Conservation (phyloP, 2,888 invertebrate species). For the Alloscopus bannaensis region DNA sequence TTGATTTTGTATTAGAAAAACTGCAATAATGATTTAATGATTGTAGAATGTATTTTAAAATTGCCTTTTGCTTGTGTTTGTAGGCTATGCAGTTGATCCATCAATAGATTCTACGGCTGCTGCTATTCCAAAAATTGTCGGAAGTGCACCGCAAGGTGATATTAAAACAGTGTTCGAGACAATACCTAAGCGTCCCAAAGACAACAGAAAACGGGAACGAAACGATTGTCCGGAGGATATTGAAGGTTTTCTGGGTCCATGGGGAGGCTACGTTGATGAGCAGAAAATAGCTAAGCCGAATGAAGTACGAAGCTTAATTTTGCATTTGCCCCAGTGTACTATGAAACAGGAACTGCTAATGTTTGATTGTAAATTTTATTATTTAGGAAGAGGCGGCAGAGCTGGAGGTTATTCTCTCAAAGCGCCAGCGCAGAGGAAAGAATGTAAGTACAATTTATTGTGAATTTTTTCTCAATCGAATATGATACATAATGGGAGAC, state of each 20-base stretch:
- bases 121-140: slow-evolving; percentile 64
- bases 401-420: slow-evolving; percentile 94
- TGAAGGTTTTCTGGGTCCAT: slow-evolving; percentile 97
- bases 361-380: slow-evolving; percentile 6
- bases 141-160: slow-evolving; percentile 79
- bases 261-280: slow-evolving; percentile 97
- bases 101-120: slow-evolving; percentile 82
- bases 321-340: not conserved
- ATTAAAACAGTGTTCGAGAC: slow-evolving; percentile 94
- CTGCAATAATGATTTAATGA: no score
- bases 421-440: slow-evolving; percentile 91
- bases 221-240: slow-evolving; percentile 95
- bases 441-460: slow-evolving; percentile 93
- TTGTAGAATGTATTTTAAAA: not conserved
- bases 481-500: not conserved
- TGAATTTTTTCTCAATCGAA: slow-evolving; percentile 75
- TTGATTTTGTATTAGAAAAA: not conserved
- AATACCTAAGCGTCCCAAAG: slow-evolving; percentile 83
- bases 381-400: slow-evolving; percentile 90
- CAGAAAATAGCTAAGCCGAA: slow-evolving; percentile 90
- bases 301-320: slow-evolving; percentile 77
- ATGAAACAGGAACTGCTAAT: not conserved
- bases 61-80: not conserved
- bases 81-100: slow-evolving; percentile 94
- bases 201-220: slow-evolving; percentile 88